phyloP scores from a whole-genome alignment of 2,888 invertebrate genomes.

The Cynaeus angustus region DNA sequence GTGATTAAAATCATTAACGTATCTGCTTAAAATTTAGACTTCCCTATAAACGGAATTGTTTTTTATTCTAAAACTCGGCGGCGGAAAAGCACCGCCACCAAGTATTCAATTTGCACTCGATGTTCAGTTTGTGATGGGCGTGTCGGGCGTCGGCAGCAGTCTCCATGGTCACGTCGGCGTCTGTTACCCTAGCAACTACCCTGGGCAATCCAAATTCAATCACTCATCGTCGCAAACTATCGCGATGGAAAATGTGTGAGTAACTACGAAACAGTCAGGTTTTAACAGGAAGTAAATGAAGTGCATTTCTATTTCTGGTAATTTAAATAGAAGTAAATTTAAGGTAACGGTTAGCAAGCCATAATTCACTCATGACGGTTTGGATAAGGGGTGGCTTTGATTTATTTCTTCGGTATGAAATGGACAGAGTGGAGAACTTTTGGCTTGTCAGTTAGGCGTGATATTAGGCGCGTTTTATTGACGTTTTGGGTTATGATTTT shows the following conservation, averaged over 20 bases:
- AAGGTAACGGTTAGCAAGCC: too few relatives aligned
- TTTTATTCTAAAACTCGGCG: slow-evolving; percentile 1
- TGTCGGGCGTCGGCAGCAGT: slow-evolving; percentile 69
- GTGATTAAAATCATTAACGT: too few relatives aligned
- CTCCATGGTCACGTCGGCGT: slow-evolving; percentile 67
- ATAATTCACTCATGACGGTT: too few relatives aligned
- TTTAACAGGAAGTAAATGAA: too few relatives aligned
- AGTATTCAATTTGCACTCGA: slow-evolving; percentile 32
- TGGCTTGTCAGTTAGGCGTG: too few relatives aligned
- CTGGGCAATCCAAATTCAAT: slow-evolving; percentile 62
- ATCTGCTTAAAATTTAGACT: background rate
- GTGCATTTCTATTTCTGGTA: too few relatives aligned
- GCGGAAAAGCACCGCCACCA: slow-evolving; percentile 6
- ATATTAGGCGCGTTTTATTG: too few relatives aligned
- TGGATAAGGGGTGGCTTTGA: too few relatives aligned
- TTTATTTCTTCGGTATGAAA: too few relatives aligned
- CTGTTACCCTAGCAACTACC: slow-evolving; percentile 73
- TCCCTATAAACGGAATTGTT: background rate
- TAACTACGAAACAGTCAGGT: background rate
- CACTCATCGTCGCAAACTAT: slow-evolving; percentile 63
- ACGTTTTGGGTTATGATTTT: too few relatives aligned
- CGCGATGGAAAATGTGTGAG: slow-evolving; percentile 48
- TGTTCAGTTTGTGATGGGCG: slow-evolving; percentile 55
- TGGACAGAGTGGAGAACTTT: too few relatives aligned
- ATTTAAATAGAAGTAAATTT: too few relatives aligned